Evolutionary conservation across 2,113 vertebrate genomes (phyloP).

Genomic region (Odobenus rosmarus): DNA sequence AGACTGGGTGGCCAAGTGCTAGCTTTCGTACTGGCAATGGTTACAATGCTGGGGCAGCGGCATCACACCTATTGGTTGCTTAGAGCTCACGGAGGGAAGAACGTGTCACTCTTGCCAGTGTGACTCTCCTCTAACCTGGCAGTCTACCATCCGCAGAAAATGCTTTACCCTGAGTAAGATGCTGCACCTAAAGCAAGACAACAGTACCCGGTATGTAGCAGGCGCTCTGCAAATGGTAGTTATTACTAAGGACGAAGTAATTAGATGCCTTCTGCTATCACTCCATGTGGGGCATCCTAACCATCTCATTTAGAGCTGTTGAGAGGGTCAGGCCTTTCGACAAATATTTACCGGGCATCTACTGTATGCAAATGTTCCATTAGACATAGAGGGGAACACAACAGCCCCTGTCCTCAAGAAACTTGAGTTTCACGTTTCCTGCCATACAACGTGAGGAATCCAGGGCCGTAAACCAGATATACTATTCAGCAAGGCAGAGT

Average conservation of each 20-base stretch:
- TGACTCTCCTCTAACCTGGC: neutral
- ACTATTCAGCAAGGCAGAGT: neutral
- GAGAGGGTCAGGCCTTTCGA: neutral
- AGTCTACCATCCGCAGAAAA: neutral
- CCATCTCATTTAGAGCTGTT: neutral
- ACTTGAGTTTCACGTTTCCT: neutral
- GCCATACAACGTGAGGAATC: neutral
- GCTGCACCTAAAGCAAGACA: neutral
- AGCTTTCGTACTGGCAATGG: neutral
- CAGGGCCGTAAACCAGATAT: no score
- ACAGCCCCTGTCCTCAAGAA: neutral
- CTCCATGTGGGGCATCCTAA: neutral
- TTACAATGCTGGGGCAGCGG: neutral
- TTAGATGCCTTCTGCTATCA: neutral
- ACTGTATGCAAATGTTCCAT: neutral
- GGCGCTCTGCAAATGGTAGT: neutral
- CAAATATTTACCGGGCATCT: neutral
- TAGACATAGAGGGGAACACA: neutral
- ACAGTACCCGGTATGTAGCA: neutral
- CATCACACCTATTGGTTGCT: neutral
- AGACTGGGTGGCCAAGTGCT: neutral
- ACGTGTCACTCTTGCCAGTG: neutral
- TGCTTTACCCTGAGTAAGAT: neutral
- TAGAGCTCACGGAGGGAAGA: neutral
- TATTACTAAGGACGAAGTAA: neutral